These are phyloP conservation scores for Drosophila histrio DNA, from an alignment of 2,888 invertebrate species.

Conservation along the genomic window DNA sequence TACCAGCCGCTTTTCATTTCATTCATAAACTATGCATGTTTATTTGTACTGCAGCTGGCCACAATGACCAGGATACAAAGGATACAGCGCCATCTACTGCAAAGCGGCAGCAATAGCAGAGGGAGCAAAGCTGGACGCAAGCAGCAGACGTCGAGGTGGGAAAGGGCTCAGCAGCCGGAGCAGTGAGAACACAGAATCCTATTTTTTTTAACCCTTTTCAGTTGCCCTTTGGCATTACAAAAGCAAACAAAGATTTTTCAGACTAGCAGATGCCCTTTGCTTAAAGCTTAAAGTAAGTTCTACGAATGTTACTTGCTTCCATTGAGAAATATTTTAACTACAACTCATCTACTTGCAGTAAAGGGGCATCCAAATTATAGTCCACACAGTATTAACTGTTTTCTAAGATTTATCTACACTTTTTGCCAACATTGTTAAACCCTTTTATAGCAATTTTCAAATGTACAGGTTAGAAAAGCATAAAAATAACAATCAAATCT, in stretches of 20 bases:
- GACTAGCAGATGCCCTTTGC: slow-evolving; percentile 1
- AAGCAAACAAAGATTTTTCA: background rate
- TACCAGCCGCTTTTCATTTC: slow-evolving; percentile 69
- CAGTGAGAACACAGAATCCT: slow-evolving; percentile 11
- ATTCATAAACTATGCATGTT: slow-evolving; percentile 76
- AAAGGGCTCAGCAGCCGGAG: background rate
- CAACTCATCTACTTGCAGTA: background rate
- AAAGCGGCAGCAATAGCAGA: background rate
- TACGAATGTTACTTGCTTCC: background rate
- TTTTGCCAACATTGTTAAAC: background rate
- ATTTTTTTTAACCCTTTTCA: slow-evolving; percentile 58
- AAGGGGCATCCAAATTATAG: background rate
- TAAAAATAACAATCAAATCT: background rate
- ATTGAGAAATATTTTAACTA: background rate
- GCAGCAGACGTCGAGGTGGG: background rate
- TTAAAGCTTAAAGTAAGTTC: too few relatives aligned
- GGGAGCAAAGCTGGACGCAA: background rate
- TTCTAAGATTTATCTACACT: background rate
- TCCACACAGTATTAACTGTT: background rate
- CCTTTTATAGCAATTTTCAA: background rate
- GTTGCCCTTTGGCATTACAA: slow-evolving; percentile 45
- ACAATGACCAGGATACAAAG: slow-evolving; percentile 65
- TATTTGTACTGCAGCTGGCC: slow-evolving; percentile 72
- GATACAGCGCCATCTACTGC: slow-evolving; percentile 19
- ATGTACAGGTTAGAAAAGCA: background rate